Percentiles rank a stretch among this genome's conserved stretches.
These are phyloP conservation scores for Amblyraja radiata DNA, from an alignment of 2,797 vertebrate genomes.

Conservation along the genomic window DNA sequence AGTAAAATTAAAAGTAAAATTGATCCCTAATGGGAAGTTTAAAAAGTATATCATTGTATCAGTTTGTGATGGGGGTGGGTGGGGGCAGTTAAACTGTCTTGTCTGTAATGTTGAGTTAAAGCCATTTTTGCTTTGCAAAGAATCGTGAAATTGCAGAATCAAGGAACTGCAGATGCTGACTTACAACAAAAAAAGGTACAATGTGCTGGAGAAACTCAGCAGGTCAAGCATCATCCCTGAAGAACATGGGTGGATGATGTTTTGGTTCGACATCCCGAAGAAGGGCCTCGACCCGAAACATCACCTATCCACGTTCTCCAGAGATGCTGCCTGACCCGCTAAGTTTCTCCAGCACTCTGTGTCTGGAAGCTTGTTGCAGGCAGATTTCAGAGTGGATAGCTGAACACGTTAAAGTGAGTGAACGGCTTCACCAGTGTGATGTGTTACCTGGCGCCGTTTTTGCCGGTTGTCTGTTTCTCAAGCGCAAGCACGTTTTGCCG, in stretches of 20 bases:
- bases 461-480: no score
- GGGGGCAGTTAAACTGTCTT: not conserved
- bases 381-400: not conserved
- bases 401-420: not conserved
- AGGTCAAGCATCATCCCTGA: no score
- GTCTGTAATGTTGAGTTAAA: not conserved
- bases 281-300: no score
- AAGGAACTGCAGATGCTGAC: no score
- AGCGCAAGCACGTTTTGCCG: not conserved
- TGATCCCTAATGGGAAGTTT: not conserved
- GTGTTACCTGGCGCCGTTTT: no score
- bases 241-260: no score
- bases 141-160: not conserved
- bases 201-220: no score
- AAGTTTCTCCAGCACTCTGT: no score
- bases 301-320: no score
- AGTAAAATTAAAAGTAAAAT: not conserved
- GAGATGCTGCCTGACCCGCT: no score
- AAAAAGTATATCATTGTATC: not conserved
- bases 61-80: not conserved
- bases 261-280: no score
- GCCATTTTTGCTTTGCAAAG: not conserved
- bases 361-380: not conserved
- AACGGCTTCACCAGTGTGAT: not conserved
- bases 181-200: no score